Conservation (phyloP, 1,140 invertebrate genomes). For the Panagrolaimus sp. region DNA sequence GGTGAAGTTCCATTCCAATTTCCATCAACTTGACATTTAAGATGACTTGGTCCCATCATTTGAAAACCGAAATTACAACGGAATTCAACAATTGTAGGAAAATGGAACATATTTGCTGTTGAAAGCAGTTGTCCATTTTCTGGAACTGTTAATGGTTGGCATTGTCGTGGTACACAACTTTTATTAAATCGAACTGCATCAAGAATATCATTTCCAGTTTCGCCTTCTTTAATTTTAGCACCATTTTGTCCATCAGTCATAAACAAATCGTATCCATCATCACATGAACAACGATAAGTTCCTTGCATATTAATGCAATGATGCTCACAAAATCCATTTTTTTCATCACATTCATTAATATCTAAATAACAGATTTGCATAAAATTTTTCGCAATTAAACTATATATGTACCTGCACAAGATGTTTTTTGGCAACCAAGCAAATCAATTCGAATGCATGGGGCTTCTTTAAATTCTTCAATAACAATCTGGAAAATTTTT, state of each 20-base stretch:
- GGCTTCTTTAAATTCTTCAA: constrained; percentile 77
- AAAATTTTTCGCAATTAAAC: background rate
- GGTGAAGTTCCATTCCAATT: constrained; percentile 87
- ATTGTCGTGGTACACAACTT: constrained; percentile 62
- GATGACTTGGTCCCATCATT: constrained; percentile 70
- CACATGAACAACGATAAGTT: constrained; percentile 78
- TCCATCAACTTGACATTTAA: constrained; percentile 81
- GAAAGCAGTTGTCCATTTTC: constrained; percentile 82
- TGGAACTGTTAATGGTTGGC: constrained; percentile 71
- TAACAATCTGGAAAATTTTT: constrained; percentile 76
- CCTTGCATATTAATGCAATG: constrained; percentile 66
- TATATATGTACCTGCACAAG: constrained; percentile 66
- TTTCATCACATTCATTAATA: constrained; percentile 79
- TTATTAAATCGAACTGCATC: constrained; percentile 86
- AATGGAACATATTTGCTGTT: constrained; percentile 74
- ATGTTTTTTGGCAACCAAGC: constrained; percentile 82
- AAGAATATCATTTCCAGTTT: constrained; percentile 77
- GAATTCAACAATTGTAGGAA: constrained; percentile 81
- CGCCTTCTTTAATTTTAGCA: constrained; percentile 72
- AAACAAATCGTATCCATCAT: constrained; percentile 85
- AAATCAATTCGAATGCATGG: constrained; percentile 84
- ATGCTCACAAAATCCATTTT: constrained; percentile 81
- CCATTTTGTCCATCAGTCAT: constrained; percentile 81
- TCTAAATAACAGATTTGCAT: constrained; percentile 62
- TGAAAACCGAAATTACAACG: constrained; percentile 86